Base-by-base conservation (phyloP, 1,140 invertebrate genomes). In the Bombus soroeensis region DNA sequence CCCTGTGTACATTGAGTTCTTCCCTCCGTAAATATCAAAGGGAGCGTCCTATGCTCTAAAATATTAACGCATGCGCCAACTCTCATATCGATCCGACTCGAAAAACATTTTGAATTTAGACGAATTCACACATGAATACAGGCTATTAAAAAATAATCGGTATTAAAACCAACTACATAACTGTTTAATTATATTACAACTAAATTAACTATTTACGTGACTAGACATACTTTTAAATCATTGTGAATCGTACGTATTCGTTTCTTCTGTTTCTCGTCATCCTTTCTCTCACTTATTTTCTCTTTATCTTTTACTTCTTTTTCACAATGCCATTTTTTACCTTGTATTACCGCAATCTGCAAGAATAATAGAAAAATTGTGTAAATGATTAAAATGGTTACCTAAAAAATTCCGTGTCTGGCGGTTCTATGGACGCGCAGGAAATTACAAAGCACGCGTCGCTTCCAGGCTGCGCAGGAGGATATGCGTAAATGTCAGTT, bases 21-120 rank as follows among this genome's bases (percentile, higher is more conserved):
- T 32, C 86, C 34, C 75, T 70, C 64, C 47, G 83, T 87, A 87
- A 92, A 90, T 87, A 92, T 70, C 64, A 83, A 85, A 87, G 76
- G 74, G 82, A 80, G 78, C 83, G 82, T 88, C 86, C 74, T 37
- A 41, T 70, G 47, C 59, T 43, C 18, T 32, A 25, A 37, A 3
- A 43, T 13, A 68, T 41, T 41, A 34, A 82, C 92, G 93, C 93
- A 91, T 91, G 93, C 93, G 92, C 83, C 79, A 70, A 82, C 70
- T 74, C 32, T 73, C 64, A 87, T 94, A 94, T 94, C 92, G 93
- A 94, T 91, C 93, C 89, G 82, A 62, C 57, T 72, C 43, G 74
- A 66, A 70, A 88, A 79, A 85, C 72, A 59, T 87, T 92, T 89
- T 73, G 66, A 92, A 88, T 77, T 62, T 12, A 72, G 72, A 78